A percentile compares a stretch with the other conserved stretches of the same genome.
Evolutionary conservation across 2,113 vertebrate genomes (phyloP).

Genomic region (Rhabdornis inornatus): DNA sequence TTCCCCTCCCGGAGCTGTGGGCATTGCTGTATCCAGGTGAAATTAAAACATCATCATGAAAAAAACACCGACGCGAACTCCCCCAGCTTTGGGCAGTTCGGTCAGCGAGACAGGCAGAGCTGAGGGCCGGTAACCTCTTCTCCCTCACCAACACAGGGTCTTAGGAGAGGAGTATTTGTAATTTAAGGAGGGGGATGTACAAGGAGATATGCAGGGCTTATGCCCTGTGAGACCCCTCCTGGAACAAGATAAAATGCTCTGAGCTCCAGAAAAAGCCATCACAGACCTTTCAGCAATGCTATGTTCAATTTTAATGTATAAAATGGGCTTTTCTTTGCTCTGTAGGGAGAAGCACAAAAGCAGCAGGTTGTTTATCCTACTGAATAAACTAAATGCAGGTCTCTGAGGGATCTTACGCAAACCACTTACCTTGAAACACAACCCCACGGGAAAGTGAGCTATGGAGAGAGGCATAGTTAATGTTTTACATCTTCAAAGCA

Average conservation of each 20-base stretch:
- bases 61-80: neutral
- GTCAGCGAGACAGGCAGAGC: neutral
- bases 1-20: neutral
- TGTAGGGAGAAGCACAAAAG: slow-evolving; percentile 42
- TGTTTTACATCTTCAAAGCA: slow-evolving; percentile 34
- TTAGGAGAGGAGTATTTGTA: neutral
- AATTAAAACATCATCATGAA: neutral
- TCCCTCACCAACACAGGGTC: fast-evolving
- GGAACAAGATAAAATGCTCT: neutral
- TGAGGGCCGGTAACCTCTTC: neutral
- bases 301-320: slow-evolving; percentile 58
- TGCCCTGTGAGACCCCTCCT: neutral
- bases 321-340: slow-evolving; percentile 43
- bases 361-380: slow-evolving; percentile 58
- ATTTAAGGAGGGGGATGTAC: neutral
- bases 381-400: slow-evolving; percentile 59
- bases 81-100: neutral
- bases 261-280: slow-evolving; percentile 8
- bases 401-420: slow-evolving; percentile 52
- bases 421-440: slow-evolving; percentile 64
- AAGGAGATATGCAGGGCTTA: neutral
- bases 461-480: slow-evolving; percentile 6
- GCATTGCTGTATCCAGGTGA: neutral
- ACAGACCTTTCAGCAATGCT: slow-evolving; percentile 9
- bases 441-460: neutral